Base-by-base conservation (phyloP, 2,797 vertebrate species). In the Babyrousa celebensis region DNA sequence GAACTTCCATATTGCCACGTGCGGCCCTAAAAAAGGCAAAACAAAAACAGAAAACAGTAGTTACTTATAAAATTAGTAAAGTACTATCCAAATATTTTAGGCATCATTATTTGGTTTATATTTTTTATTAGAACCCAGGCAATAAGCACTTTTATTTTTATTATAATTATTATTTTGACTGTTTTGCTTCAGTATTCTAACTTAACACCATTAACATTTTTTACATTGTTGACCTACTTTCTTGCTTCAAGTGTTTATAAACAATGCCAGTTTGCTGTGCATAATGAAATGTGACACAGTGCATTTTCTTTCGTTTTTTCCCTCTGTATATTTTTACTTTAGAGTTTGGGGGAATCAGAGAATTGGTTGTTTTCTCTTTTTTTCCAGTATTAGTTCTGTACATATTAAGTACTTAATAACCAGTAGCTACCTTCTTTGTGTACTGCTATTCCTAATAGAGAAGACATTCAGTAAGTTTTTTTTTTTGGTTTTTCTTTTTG, bases 41-140 rank as follows among this genome's bases (percentile, higher is more conserved):
- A 48, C 43, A 48, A 48, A 48, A 48, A 48, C 43, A 58, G 17
- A 58, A 58, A 89, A 89, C 29, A 29, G 48, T 68, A 68, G 23
- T 68, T 68, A 58, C 52, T 92, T 85, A 67, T 10, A 77, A 68
- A 68, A 77, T 74, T 67, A 92, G 43, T 91, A 92, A 68, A 77
- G n/a, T 68, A 58, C 11, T 77, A 32, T 68, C 27, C 20, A 68
- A 27, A 85, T 85, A 85, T 12, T 48, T 15, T 27, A 68, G 29
- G 21, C 54, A 60, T 43, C 54, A 43, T 75, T 85, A 75, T 75
- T 92, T 65, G 70, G 18, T 75, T 92, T 84, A 56, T 77, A 67
- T 79, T 52, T 86, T 86, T 62, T 71, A 71, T 80, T 63, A 87
- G 75, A n/a, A 52, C 18, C 12, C 54, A 71, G 18, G 84, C 29